These are phyloP conservation scores for Trematocara caparti DNA, from an alignment of 2,797 vertebrate species.

Conservation along the genomic window DNA sequence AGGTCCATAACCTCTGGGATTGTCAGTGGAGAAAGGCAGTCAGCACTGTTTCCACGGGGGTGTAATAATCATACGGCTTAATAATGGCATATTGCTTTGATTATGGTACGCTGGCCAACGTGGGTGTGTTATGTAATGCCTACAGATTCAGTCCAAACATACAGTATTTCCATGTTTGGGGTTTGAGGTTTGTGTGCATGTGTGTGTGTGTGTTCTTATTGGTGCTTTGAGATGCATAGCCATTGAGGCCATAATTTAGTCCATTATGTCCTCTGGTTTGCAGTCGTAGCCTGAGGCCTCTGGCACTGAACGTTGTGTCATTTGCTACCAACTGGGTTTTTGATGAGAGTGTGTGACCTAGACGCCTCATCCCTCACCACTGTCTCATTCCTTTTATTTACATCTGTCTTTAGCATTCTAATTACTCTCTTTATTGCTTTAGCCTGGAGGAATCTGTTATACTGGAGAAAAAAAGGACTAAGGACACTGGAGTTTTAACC, in stretches of 20 bases:
- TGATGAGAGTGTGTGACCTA: conserved; percentile 91
- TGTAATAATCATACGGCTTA: conserved; percentile 22
- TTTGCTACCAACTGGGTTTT: conserved; percentile 91
- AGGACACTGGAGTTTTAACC: conserved; percentile 84
- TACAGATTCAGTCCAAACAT: conserved; percentile 4
- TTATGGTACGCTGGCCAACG: conserved; percentile 11
- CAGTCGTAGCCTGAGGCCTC: conserved; percentile 81
- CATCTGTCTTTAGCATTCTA: conserved; percentile 99
- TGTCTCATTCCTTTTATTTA: conserved; percentile 98
- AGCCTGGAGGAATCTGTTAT: conserved; percentile 90
- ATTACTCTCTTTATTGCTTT: conserved; percentile 99
- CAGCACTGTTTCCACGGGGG: neutral
- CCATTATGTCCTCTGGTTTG: conserved; percentile 79
- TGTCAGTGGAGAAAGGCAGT: conserved; percentile 1
- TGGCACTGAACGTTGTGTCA: conserved; percentile 82
- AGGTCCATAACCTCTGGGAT: neutral
- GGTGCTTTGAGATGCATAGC: conserved; percentile 71
- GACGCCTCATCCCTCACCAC: conserved; percentile 91
- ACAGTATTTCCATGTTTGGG: conserved; percentile 21
- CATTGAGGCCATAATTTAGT: conserved; percentile 80
- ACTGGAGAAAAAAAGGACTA: conserved; percentile 67
- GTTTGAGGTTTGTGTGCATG: conserved; percentile 10
- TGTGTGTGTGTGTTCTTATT: conserved; percentile 61
- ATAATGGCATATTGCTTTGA: conserved; percentile 23
- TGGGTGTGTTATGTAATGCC: conserved; percentile 45